Evolutionary conservation across 2,113 vertebrate genomes (phyloP), one percentile per base, ranked within the genome.

Genomic region (Neotoma lepida): DNA sequence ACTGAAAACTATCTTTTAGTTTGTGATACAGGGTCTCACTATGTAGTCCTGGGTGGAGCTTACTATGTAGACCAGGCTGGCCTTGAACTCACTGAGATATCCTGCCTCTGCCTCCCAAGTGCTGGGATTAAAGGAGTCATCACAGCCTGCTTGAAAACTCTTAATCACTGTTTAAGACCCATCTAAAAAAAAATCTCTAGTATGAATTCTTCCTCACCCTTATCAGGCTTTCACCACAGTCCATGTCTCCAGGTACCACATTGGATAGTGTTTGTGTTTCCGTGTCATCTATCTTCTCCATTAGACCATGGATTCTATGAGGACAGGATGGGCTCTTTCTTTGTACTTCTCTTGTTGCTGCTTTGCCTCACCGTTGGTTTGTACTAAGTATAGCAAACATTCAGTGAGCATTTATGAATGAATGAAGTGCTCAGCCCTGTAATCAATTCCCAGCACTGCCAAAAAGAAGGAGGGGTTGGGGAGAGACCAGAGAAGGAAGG

Each of bases 121-220:
- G 68, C 54, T 54, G 54, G 54, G 54, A 61, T 13, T 76, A 76
- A 44, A 76, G 73, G 41, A 28, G 73, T 56, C 63, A 63, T 66
- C 46, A 58, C 94, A 85, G 44, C 33, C 39, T 71, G 41, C 86
- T 28, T 89, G 3, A 64, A 93, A 96, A 94, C 46, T 71, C 49
- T 76, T 95, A 64, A 61, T 56, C n/a, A 56, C 4, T 86, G 22
- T 86, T 85, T 93, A 71, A 91, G 61, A 78, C 30, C 28, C 44
- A 70, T 77, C 39, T 90, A 56, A 88, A 44, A 92, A 88, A 64
- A 90, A 78, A 35, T 9, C 18, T 86, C 14, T 58, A 30, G 7
- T 20, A 8, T 49, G 61, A 90, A 86, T 5, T 44, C 54, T 92
- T 64, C 39, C 56, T 49, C 17, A 81, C 20, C 54, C 6, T 54